Evolutionary conservation across 1,140 invertebrate genomes (phyloP), one percentile per base, ranked within the genome.

Genomic region (Penaeus vannamei): DNA sequence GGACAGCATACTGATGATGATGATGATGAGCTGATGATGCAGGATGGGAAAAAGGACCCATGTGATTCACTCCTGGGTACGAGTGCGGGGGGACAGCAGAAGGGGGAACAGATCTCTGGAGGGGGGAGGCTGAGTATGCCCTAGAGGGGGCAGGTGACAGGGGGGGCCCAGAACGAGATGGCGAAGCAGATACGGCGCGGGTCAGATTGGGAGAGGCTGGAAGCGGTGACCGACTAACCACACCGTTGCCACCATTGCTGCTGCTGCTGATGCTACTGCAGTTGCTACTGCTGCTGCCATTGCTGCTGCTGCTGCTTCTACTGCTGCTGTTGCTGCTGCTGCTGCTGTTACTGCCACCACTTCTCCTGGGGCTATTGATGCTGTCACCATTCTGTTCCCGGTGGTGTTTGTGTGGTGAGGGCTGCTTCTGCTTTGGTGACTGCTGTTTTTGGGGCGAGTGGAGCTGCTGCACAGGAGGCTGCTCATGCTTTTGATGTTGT

Each of bases 181-280:
- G 64, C 88, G 91, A 90, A 91, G 92, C 61, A 91, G 90, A 80
- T 90, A 90, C 66, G 90, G 86, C 66, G 88, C 91, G 66, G 91
- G 89, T 89, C 91, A 91, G 77, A 89, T 81, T 86, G 92, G 92
- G 62, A 91, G 91, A 81, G 91, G 90, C 53, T 86, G 90, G 90
- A 90, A 77, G 91, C 88, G 80, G 85, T 53, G 88, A 83, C 64
- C 84, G 90, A 91, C 90, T 89, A 85, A 88, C 84, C 80, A 91
- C 87, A 64, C 86, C 85, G 80, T 72, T 87, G 85, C 85, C 86
- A 83, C 84, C 87, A 86, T 79, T 89, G 83, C 87, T 85, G 87
- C 72, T 79, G 86, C 69, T 83, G 87, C 66, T 89, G 82, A 77
- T 82, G 22, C 80, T 82, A 61, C 83, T 77, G 69, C 80, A 84